Conservation (phyloP, 2,113 vertebrate genomes). For the western clawed frog (Xenopus tropicalis) region DNA sequence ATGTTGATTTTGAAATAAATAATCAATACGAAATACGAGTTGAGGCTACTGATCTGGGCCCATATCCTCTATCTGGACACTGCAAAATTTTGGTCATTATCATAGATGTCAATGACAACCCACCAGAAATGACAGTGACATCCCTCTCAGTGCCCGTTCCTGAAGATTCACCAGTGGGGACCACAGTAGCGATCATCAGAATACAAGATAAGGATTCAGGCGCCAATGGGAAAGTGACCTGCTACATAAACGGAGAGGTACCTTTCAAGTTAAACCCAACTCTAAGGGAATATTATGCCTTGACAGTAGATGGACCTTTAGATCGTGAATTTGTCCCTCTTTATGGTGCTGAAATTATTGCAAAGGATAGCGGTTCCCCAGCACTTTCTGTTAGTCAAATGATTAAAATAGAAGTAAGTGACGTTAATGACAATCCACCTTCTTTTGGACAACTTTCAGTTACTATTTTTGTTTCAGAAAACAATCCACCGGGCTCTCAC, state of each 20-base stretch:
- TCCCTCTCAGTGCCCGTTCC: slow-evolving; percentile 62
- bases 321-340: slow-evolving; percentile 52
- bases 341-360: slow-evolving; percentile 48
- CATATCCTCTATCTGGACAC: slow-evolving; percentile 60
- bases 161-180: slow-evolving; percentile 69
- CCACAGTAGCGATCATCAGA: slow-evolving; percentile 75
- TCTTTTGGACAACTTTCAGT: slow-evolving; percentile 57
- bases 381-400: slow-evolving; percentile 58
- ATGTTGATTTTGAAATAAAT: slow-evolving; percentile 68
- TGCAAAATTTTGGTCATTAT: slow-evolving; percentile 71
- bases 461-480: slow-evolving; percentile 50
- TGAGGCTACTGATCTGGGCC: slow-evolving; percentile 68
- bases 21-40: slow-evolving; percentile 72
- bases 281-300: slow-evolving; percentile 49
- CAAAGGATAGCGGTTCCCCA: slow-evolving; percentile 48
- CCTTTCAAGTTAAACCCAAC: slow-evolving; percentile 52
- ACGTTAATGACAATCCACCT: slow-evolving; percentile 72
- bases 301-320: slow-evolving; percentile 51
- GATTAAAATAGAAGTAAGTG: slow-evolving; percentile 54
- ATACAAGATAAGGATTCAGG: slow-evolving; percentile 75
- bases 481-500: slow-evolving; percentile 45
- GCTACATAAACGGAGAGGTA: slow-evolving; percentile 35
- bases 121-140: slow-evolving; percentile 68
- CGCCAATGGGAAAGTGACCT: slow-evolving; percentile 60
- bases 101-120: slow-evolving; percentile 73